These are phyloP conservation scores for Chloroceryle amazona DNA, from an alignment of 2,797 vertebrate genomes.

Conservation along the genomic window DNA sequence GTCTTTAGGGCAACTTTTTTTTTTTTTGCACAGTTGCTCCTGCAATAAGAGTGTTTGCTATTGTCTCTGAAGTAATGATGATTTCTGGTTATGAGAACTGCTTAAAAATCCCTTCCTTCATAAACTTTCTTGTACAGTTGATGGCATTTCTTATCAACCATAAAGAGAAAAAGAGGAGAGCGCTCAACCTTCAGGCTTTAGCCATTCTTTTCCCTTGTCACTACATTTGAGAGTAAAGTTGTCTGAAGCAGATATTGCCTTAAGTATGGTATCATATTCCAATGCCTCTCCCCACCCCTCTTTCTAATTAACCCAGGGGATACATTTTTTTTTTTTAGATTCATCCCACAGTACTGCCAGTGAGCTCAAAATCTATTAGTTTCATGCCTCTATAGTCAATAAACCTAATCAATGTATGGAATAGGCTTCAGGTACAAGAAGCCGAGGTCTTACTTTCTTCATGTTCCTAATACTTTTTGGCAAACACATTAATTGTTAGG, in stretches of 20 bases:
- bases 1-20: not conserved
- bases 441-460: not conserved
- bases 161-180: not conserved
- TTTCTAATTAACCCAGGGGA: not conserved
- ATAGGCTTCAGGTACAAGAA: not conserved
- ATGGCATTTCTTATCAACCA: not conserved
- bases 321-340: not conserved
- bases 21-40: not conserved
- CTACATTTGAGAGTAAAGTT: not conserved
- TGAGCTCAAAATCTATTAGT: not conserved
- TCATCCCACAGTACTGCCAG: not conserved
- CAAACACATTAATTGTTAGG: slow-evolving; percentile 15
- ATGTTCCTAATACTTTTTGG: not conserved
- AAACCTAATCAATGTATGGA: fast-evolving
- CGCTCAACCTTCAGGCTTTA: not conserved
- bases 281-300: fast-evolving
- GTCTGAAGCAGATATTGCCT: not conserved
- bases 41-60: not conserved
- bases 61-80: not conserved
- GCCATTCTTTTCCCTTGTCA: not conserved
- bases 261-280: not conserved
- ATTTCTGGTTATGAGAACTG: not conserved
- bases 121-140: not conserved
- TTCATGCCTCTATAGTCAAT: not conserved
- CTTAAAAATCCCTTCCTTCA: not conserved